Conservation (phyloP, 2,888 invertebrate genomes). For the Eristalinus aeneus region DNA sequence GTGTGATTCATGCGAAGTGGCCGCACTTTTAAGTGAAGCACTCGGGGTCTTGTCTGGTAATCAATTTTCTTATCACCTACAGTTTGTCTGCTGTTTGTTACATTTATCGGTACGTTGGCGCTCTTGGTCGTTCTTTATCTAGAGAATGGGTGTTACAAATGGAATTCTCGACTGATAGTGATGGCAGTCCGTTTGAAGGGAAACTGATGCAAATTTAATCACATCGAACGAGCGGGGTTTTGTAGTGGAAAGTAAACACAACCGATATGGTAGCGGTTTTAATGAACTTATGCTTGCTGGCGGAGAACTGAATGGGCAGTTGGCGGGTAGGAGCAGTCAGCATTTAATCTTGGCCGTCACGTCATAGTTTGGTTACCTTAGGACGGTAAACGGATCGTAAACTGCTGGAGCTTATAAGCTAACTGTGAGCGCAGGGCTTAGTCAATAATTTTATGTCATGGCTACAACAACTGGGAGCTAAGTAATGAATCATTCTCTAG, state of each 20-base stretch:
- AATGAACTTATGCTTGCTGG: background rate
- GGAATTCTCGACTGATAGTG: background rate
- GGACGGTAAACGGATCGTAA: background rate
- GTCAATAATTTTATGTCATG: too few relatives aligned
- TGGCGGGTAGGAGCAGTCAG: background rate
- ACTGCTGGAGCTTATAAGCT: too few relatives aligned
- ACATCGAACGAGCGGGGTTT: background rate
- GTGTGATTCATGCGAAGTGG: background rate
- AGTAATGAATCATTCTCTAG: too few relatives aligned
- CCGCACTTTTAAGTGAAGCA: background rate
- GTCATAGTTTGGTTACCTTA: background rate
- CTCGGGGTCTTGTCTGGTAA: background rate
- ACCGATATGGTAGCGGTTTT: background rate
- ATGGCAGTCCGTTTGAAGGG: slow-evolving; percentile 4
- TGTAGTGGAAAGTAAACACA: background rate
- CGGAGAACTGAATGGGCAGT: too few relatives aligned
- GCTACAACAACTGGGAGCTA: too few relatives aligned
- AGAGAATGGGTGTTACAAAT: slow-evolving; percentile 1
- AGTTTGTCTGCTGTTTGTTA: slow-evolving; percentile 1
- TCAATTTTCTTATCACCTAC: slow-evolving; percentile 22
- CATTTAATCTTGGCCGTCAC: background rate
- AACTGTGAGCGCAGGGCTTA: too few relatives aligned
- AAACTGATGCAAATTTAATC: background rate
- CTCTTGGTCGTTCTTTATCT: slow-evolving; percentile 34
- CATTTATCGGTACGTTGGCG: slow-evolving; percentile 23